Percentiles rank a stretch among this genome's conserved stretches.
phyloP scores from a whole-genome alignment of 2,113 vertebrate genomes.

The Entomyzon cyanotis region DNA sequence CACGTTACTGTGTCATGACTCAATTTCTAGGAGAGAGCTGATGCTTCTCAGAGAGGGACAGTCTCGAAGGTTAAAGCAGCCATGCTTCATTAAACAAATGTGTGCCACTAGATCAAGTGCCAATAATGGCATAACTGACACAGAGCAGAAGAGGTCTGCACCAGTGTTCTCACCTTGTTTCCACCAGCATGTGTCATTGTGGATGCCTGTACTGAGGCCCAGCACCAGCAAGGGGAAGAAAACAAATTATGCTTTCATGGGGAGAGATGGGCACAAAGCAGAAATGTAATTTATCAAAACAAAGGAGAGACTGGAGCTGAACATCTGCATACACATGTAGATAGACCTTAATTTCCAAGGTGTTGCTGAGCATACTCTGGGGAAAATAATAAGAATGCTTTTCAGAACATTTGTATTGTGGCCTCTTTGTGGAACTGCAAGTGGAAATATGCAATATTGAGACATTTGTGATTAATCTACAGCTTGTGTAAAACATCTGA shows the following conservation, averaged over 20 bases:
- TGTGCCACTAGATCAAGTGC: constrained; percentile 68
- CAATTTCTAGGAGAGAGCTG: constrained; percentile 56
- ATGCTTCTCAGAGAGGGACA: constrained; percentile 56
- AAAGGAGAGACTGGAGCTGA: not conserved
- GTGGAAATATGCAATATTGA: not conserved
- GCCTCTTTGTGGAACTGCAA: not conserved
- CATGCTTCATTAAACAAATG: constrained; percentile 74
- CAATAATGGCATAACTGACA: constrained; percentile 62
- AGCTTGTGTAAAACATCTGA: not conserved
- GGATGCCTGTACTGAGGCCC: not conserved
- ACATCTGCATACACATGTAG: not conserved
- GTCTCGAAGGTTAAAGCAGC: constrained; percentile 70
- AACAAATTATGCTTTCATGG: constrained; percentile 31
- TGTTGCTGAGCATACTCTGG: not conserved
- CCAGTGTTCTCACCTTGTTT: constrained; percentile 13
- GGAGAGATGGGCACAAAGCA: constrained; percentile 13
- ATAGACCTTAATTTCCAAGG: not conserved
- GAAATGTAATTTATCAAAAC: constrained; percentile 42
- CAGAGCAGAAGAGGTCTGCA: constrained; percentile 24
- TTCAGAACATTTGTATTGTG: not conserved
- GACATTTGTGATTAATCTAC: not conserved
- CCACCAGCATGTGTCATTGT: constrained; percentile 13
- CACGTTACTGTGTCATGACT: constrained; percentile 52
- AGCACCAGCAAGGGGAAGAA: not conserved
- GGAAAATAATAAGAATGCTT: not conserved